Evolutionary conservation across 2,888 invertebrate genomes (phyloP).

Genomic region (Rhyacophila evoluta): DNA sequence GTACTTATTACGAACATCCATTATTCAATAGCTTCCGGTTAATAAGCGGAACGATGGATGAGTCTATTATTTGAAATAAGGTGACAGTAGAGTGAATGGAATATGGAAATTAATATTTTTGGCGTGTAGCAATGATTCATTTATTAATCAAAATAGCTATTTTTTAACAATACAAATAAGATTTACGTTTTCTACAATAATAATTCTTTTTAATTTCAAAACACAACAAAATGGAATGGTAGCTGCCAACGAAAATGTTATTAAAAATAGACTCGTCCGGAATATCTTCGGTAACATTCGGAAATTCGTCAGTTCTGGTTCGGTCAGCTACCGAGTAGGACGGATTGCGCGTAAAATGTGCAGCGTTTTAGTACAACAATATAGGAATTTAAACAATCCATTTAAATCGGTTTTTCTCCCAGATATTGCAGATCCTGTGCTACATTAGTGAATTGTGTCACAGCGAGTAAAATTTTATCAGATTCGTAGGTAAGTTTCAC

Average conservation of each 20-base stretch:
- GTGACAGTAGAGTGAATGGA: not conserved
- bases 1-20: slow-evolving; percentile 31
- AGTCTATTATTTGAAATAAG: slow-evolving; percentile 45
- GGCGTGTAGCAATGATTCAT: too few species aligned
- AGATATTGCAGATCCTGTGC: slow-evolving; percentile 40
- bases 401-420: slow-evolving; percentile 33
- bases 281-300: slow-evolving; percentile 54
- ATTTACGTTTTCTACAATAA: not conserved
- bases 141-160: too few species aligned
- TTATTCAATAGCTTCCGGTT: slow-evolving; percentile 31
- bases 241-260: slow-evolving; percentile 52
- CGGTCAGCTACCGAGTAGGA: slow-evolving; percentile 69
- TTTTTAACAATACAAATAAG: not conserved
- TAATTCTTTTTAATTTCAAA: not conserved
- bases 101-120: too few species aligned
- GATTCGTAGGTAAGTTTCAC: slow-evolving; percentile 36
- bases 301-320: slow-evolving; percentile 70
- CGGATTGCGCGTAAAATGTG: slow-evolving; percentile 65
- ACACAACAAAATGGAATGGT: slow-evolving; percentile 40
- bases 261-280: slow-evolving; percentile 54
- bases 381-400: slow-evolving; percentile 45
- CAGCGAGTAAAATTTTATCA: slow-evolving; percentile 25
- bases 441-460: slow-evolving; percentile 35
- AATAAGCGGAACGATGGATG: slow-evolving; percentile 43
- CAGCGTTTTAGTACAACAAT: slow-evolving; percentile 53